phyloP scores from a whole-genome alignment of 2,113 vertebrate genomes.

The Sitta europaea region DNA sequence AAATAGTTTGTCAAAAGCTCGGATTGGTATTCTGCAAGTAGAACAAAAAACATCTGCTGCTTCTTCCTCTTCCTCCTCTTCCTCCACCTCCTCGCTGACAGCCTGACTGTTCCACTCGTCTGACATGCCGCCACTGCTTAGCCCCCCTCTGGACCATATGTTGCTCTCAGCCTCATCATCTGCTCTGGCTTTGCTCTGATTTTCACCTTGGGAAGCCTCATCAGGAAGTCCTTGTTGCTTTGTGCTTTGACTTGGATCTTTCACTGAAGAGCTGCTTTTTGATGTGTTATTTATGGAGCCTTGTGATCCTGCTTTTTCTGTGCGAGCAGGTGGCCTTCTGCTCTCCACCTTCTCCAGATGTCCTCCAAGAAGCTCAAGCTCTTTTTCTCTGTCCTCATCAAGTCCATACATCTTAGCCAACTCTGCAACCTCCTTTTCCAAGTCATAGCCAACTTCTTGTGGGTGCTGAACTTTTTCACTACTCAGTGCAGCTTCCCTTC shows the following conservation, averaged over 20 bases:
- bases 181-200: slow-evolving; percentile 18
- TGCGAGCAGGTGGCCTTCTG: not conserved
- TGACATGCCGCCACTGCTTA: slow-evolving; percentile 19
- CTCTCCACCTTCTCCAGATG: not conserved
- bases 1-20: slow-evolving; percentile 57
- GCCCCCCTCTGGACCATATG: slow-evolving; percentile 18
- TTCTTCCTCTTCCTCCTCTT: slow-evolving; percentile 57
- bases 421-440: slow-evolving; percentile 65
- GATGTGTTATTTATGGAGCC: not conserved
- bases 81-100: slow-evolving; percentile 60
- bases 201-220: not conserved
- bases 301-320: not conserved
- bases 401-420: slow-evolving; percentile 67
- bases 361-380: slow-evolving; percentile 42
- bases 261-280: not conserved
- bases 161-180: slow-evolving; percentile 24
- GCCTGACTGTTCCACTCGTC: slow-evolving; percentile 44
- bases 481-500: not conserved
- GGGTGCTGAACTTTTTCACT: not conserved
- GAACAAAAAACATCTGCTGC: slow-evolving; percentile 69
- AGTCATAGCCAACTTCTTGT: slow-evolving; percentile 24
- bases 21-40: slow-evolving; percentile 72
- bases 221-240: not conserved
- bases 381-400: slow-evolving; percentile 70
- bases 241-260: not conserved